A percentile compares a stretch with the other conserved stretches of the same genome.
Evolutionary conservation across 2,888 invertebrate species (phyloP).

Genomic region (Drosophila tanythrix): DNA sequence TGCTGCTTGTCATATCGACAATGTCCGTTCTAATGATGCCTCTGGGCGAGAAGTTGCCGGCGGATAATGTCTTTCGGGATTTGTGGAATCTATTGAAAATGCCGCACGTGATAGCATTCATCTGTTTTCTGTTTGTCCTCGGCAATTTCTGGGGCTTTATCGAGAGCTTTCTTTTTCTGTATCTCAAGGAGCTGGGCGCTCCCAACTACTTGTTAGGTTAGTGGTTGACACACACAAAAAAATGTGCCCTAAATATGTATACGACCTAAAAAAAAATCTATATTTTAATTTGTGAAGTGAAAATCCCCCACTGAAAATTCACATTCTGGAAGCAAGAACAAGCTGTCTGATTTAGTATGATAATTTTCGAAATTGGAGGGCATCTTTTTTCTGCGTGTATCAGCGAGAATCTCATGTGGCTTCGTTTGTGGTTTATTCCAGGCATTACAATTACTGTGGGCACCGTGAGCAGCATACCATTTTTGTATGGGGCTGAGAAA

Average conservation of each 20-base stretch:
- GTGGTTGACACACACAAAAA: conserved; percentile 50
- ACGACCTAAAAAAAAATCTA: not conserved
- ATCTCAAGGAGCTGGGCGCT: conserved; percentile 92
- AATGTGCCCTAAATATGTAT: not conserved
- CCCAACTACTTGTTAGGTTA: conserved; percentile 92
- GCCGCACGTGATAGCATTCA: conserved; percentile 92
- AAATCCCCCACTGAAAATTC: not conserved
- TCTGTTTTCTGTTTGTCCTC: conserved; percentile 91
- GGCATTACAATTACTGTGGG: conserved; percentile 94
- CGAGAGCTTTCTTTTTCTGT: conserved; percentile 94
- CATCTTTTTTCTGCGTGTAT: not conserved
- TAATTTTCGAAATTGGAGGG: not conserved
- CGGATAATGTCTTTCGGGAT: conserved; percentile 91
- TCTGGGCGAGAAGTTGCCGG: conserved; percentile 90
- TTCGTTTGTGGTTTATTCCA: conserved; percentile 71
- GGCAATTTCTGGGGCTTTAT: conserved; percentile 96
- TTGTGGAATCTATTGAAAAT: conserved; percentile 90
- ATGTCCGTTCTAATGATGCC: conserved; percentile 92
- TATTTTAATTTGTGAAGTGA: not conserved
- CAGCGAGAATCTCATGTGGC: not conserved
- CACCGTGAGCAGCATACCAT: conserved; percentile 92
- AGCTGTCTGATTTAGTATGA: not conserved
- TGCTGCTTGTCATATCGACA: conserved; percentile 89
- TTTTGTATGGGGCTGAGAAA: conserved; percentile 93
- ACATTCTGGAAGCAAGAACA: not conserved